Conservation (phyloP, 2,888 invertebrate genomes). For the Ormyrus rosae region DNA sequence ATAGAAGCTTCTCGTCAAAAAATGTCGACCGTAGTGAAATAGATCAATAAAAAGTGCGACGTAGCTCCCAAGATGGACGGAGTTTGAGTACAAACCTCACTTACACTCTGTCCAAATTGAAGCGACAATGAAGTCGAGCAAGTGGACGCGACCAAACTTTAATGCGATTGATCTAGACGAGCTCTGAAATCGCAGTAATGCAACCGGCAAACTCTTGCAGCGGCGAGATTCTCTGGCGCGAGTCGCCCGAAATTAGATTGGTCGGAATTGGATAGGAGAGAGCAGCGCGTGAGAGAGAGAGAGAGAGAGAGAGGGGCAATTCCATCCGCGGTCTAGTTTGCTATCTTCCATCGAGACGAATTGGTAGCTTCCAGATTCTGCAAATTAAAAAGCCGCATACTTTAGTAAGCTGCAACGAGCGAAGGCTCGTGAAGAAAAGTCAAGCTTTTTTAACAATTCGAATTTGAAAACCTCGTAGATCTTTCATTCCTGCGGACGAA, state of each 20-base stretch:
- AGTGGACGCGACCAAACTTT: constrained; percentile 11
- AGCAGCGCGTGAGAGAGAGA: not conserved
- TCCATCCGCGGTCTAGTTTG: constrained; percentile 15
- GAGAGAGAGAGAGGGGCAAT: constrained; percentile 21
- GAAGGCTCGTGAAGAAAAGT: too few relatives aligned
- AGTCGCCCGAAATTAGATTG: constrained; percentile 44
- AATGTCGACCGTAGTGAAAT: not conserved
- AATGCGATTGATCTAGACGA: constrained; percentile 22
- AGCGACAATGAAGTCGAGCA: not conserved
- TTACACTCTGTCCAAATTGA: not conserved
- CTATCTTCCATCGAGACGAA: constrained; percentile 55
- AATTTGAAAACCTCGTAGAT: too few relatives aligned
- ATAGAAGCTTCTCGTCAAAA: too few relatives aligned
- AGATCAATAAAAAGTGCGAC: constrained; percentile 28
- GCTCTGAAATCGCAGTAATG: not conserved
- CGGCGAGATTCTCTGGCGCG: not conserved
- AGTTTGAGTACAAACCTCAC: not conserved
- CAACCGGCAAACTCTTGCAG: constrained; percentile 19
- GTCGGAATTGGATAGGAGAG: constrained; percentile 37
- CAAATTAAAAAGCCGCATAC: constrained; percentile 66
- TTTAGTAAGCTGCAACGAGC: too few relatives aligned
- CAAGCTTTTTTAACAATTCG: too few relatives aligned
- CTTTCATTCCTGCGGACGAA: not conserved
- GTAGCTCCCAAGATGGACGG: not conserved
- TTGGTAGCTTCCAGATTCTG: constrained; percentile 46